Evolutionary conservation across 2,113 vertebrate genomes (phyloP), one percentile per base, ranked within the genome.

Genomic region (Oriolus oriolus): DNA sequence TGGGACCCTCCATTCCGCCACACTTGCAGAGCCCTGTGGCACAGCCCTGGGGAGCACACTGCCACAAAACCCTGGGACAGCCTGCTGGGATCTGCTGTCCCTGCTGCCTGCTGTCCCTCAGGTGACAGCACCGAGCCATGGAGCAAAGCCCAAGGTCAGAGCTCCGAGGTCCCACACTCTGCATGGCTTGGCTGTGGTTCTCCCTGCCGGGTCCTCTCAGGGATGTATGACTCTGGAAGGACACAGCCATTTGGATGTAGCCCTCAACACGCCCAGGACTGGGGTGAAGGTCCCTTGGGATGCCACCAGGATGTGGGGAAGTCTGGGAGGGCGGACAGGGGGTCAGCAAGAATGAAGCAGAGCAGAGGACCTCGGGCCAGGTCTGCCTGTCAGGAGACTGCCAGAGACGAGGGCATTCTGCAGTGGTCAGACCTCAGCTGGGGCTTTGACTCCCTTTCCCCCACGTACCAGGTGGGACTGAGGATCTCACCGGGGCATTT

Each of bases 91-190:
- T 33, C 59, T 31, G 24, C 16, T 69, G 16, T 75, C 35, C 30
- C 56, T 65, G 76, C 12, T 13, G 31, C n/a, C n/a, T n/a, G n/a
- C n/a, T n/a, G n/a, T n/a, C 42, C 35, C 59, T 31, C 3, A 1
- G 24, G 37, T 45, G 30, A 74, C 56, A 78, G 78, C 64, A 70
- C 5, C 28, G 66, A 53, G n/a, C 59, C n/a, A 2, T 0, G 21
- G 49, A 80, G 53, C 28, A 65, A 76, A 88, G 76, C n/a, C 50
- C 41, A 35, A 49, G 59, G 16, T 49, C 63, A 53, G 37, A 54
- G 31, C 15, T 57, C 31, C 0, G 0, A 65, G 17, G 6, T 56
- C 41, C n/a, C 61, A 47, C 11, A 2, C 11, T 66, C 44, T n/a
- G 42, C 47, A 12, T 13, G 28, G 22, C 42, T 47, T 56, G 47